phyloP scores from a whole-genome alignment of 1,140 invertebrate species.

The Pseudomyrmex pallidus region DNA sequence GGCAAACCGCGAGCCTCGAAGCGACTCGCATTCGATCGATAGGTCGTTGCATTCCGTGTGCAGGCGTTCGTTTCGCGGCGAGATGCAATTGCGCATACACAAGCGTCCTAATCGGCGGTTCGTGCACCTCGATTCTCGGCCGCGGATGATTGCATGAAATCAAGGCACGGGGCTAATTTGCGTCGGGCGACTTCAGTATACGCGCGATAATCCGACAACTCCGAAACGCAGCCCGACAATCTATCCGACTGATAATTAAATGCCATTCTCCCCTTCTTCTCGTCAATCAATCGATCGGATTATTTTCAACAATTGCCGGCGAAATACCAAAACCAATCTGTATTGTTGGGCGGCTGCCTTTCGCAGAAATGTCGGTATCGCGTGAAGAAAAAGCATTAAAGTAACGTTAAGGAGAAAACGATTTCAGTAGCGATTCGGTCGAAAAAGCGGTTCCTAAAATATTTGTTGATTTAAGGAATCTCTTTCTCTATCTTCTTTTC shows the following conservation, averaged over 20 bases:
- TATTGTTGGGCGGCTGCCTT: background rate
- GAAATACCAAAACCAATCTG: background rate
- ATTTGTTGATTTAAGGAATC: background rate
- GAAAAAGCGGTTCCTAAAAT: background rate
- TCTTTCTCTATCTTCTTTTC: no score
- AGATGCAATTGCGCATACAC: constrained; percentile 59
- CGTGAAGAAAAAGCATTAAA: constrained; percentile 15
- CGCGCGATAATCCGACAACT: constrained; percentile 56
- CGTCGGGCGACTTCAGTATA: constrained; percentile 32
- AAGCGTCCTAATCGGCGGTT: constrained; percentile 56
- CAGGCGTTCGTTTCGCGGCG: constrained; percentile 59
- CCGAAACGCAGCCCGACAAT: constrained; percentile 36
- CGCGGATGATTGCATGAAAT: constrained; percentile 54
- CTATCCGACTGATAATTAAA: constrained; percentile 43
- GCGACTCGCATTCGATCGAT: constrained; percentile 57
- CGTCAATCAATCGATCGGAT: constrained; percentile 32
- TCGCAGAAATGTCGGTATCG: constrained; percentile 15
- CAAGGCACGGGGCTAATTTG: constrained; percentile 52
- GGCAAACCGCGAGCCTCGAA: constrained; percentile 49
- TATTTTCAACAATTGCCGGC: constrained; percentile 9
- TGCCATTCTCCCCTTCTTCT: constrained; percentile 13
- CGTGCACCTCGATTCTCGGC: constrained; percentile 50
- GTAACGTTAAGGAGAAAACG: background rate
- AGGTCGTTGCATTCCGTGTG: constrained; percentile 61
- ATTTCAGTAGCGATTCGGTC: background rate